Evolutionary conservation across 2,797 vertebrate species (phyloP).

Genomic region (Eleutherodactylus coqui): DNA sequence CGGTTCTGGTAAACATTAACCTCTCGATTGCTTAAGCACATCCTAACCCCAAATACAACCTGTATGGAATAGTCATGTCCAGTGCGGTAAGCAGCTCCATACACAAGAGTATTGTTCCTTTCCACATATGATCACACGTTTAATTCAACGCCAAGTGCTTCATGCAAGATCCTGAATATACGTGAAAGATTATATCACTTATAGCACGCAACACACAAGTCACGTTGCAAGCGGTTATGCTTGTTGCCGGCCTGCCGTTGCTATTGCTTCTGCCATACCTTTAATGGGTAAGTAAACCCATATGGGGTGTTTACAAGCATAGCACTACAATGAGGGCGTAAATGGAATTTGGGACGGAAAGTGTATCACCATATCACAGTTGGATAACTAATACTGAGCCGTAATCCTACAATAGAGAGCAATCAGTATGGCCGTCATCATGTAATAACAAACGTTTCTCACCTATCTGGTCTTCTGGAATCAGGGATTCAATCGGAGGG

Average conservation of each 20-base stretch:
- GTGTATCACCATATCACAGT: not conserved
- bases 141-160: not conserved
- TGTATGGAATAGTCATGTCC: too few species aligned
- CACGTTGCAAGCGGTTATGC: not conserved
- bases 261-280: not conserved
- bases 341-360: not conserved
- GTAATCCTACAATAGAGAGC: not conserved
- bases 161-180: not conserved
- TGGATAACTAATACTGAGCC: not conserved
- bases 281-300: slow-evolving; percentile 47
- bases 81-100: too few species aligned
- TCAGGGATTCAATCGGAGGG: slow-evolving; percentile 92
- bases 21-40: not conserved
- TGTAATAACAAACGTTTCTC: slow-evolving; percentile 67
- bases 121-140: too few species aligned
- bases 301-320: not conserved
- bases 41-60: not conserved
- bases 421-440: not conserved
- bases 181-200: not conserved
- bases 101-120: not conserved
- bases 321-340: not conserved
- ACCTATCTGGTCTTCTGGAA: slow-evolving; percentile 96
- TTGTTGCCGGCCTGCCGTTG: not conserved
- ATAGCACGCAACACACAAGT: not conserved
- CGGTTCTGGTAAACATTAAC: slow-evolving; percentile 30